phyloP scores from a whole-genome alignment of 1,140 invertebrate genomes.

The Pinna nobilis region DNA sequence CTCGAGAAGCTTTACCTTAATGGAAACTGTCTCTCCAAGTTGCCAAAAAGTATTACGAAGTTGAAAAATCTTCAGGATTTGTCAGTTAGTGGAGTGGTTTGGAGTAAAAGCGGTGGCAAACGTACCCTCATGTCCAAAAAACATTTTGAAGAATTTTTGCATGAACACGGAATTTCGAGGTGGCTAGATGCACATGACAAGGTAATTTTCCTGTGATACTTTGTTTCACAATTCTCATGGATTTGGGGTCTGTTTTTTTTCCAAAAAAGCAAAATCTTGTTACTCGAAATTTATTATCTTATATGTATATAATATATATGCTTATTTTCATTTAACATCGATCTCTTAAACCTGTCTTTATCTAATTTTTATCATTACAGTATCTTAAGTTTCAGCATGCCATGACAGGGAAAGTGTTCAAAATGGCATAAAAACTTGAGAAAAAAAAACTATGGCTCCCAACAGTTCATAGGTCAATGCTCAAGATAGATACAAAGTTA shows the following conservation, averaged over 20 bases:
- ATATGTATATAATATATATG: not conserved
- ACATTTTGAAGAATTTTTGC: constrained; percentile 27
- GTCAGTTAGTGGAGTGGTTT: constrained; percentile 56
- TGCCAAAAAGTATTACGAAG: constrained; percentile 58
- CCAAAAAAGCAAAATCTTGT: not conserved
- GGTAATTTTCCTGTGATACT: constrained; percentile 9
- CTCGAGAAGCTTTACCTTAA: constrained; percentile 47
- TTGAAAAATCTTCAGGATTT: constrained; percentile 60
- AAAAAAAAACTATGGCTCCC: not conserved
- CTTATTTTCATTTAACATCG: not conserved
- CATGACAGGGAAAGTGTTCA: not conserved
- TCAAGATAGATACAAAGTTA: not conserved
- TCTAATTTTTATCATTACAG: not conserved
- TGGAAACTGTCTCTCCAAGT: constrained; percentile 57
- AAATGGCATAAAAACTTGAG: not conserved
- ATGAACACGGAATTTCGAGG: constrained; percentile 14
- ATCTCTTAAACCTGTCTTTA: not conserved
- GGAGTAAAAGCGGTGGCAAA: constrained; percentile 12
- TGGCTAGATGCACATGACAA: constrained; percentile 35
- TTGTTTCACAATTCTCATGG: not conserved
- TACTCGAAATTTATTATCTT: not conserved
- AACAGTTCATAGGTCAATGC: not conserved
- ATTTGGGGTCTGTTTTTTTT: not conserved
- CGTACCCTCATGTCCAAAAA: not conserved
- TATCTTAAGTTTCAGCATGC: not conserved